Evolutionary conservation across 2,797 vertebrate species (phyloP).

Genomic region (Mus minutoides): DNA sequence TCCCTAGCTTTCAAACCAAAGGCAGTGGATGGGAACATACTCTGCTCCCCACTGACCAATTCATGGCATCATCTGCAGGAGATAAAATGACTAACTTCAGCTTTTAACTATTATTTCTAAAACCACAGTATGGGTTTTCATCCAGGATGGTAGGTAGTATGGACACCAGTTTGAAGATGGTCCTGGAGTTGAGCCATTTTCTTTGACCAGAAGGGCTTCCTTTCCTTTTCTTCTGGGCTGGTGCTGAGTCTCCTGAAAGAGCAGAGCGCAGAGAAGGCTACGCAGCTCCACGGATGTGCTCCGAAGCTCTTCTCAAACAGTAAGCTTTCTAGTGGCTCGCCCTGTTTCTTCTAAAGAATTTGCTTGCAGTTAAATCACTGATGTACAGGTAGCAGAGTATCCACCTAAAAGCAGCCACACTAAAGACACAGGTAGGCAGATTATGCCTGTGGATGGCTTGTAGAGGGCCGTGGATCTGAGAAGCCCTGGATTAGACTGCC

Average conservation of each 20-base stretch:
- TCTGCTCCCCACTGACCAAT: too few relatives aligned
- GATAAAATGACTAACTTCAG: slow-evolving; percentile 1
- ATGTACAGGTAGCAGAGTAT: background rate
- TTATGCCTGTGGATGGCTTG: background rate
- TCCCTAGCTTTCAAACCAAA: slow-evolving; percentile 4
- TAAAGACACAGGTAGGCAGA: background rate
- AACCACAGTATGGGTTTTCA: background rate
- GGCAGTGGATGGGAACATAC: background rate
- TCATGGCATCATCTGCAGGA: background rate
- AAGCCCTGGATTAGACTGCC: background rate
- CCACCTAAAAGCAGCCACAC: background rate
- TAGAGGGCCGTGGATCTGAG: background rate
- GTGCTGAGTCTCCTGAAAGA: background rate
- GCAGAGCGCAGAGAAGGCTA: background rate
- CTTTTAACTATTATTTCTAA: background rate
- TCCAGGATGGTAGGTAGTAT: background rate
- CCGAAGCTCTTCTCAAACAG: background rate
- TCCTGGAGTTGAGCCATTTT: background rate
- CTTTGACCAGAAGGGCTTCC: background rate
- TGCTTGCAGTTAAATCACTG: background rate
- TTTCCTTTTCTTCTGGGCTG: background rate
- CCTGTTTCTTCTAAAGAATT: background rate
- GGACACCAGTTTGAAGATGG: background rate
- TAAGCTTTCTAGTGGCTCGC: background rate
- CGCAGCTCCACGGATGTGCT: background rate